Evolutionary conservation across 2,888 invertebrate genomes (phyloP).

Genomic region (Pristionchus japonicus): DNA sequence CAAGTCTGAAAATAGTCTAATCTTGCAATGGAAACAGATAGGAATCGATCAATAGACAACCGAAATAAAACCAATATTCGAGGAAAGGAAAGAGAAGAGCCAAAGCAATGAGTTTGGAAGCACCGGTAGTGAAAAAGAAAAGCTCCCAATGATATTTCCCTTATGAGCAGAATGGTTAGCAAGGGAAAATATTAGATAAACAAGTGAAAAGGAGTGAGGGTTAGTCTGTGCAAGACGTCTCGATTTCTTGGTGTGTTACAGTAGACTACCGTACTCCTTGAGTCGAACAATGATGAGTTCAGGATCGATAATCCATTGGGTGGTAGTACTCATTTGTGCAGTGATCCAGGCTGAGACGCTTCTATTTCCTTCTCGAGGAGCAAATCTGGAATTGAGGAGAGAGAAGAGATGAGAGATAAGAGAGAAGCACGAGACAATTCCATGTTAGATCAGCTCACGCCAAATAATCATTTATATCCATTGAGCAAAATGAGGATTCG

Average conservation of each 20-base stretch:
- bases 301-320: conserved; percentile 8
- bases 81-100: background rate
- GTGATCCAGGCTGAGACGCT: background rate
- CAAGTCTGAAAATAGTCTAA: background rate
- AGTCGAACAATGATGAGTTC: background rate
- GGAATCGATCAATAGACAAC: background rate
- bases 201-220: background rate
- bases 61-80: background rate
- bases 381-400: conserved; percentile 25
- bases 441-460: background rate
- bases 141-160: background rate
- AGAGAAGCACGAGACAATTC: background rate
- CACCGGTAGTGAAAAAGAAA: background rate
- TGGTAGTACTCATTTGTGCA: background rate
- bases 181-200: background rate
- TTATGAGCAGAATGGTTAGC: background rate
- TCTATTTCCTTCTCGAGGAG: background rate
- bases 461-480: background rate
- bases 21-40: background rate
- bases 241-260: background rate
- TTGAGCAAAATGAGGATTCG: background rate
- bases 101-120: background rate
- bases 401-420: background rate
- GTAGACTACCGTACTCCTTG: conserved; percentile 21
- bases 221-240: background rate